phyloP scores from a whole-genome alignment of 2,888 invertebrate species.

The Graphium colonna region DNA sequence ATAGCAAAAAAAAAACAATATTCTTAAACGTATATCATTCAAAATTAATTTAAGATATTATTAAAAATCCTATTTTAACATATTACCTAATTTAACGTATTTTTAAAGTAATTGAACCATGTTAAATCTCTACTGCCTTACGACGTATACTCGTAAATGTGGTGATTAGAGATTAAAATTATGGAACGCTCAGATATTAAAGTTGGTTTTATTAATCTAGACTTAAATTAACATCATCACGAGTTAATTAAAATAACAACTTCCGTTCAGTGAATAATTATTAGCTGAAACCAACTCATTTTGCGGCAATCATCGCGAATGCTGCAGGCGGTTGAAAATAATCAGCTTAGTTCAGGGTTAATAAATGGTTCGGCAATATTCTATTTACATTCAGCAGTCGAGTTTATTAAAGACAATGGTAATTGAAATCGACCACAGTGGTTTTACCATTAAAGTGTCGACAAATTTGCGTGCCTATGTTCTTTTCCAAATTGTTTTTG shows the following conservation, averaged over 20 bases:
- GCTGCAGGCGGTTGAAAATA: conserved; percentile 13
- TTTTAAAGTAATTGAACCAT: too few species aligned
- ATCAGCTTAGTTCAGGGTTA: conserved; percentile 3
- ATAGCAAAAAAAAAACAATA: too few species aligned
- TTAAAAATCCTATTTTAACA: too few species aligned
- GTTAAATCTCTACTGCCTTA: too few species aligned
- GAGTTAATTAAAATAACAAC: conserved; percentile 42
- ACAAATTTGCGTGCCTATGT: too few species aligned
- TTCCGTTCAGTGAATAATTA: conserved; percentile 34
- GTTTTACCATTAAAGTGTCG: background rate
- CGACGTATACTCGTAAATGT: too few species aligned
- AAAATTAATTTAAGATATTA: too few species aligned
- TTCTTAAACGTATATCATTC: too few species aligned
- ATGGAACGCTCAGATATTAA: conserved; percentile 10
- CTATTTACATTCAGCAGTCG: background rate
- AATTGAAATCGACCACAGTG: background rate
- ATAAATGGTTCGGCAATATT: conserved; percentile 4
- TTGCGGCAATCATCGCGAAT: conserved; percentile 10
- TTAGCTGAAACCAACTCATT: conserved; percentile 9
- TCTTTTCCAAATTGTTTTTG: too few species aligned
- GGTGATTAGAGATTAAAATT: background rate
- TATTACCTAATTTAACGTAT: too few species aligned
- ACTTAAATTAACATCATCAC: conserved; percentile 34
- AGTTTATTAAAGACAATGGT: background rate
- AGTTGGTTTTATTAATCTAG: conserved; percentile 10